A percentile compares a stretch with the other conserved stretches of the same genome.
phyloP scores from a whole-genome alignment of 2,113 vertebrate genomes.

The Vulpes ferrilata region DNA sequence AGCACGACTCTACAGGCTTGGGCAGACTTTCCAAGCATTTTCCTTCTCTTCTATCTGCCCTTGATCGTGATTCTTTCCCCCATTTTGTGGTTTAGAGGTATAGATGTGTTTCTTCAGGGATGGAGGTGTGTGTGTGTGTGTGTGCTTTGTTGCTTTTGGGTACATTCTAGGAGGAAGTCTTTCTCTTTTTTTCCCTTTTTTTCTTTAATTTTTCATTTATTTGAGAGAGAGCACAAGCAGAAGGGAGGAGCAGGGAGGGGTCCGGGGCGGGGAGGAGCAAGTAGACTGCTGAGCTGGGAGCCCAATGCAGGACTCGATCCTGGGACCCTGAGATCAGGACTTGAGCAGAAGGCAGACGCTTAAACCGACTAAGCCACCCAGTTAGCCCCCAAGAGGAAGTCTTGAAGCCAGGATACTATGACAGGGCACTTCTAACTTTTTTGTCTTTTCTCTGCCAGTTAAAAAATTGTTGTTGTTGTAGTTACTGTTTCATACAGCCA shows the following conservation, averaged over 20 bases:
- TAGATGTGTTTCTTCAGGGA: not conserved
- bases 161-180: conserved; percentile 53
- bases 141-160: conserved; percentile 20
- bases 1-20: not conserved
- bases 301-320: no score
- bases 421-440: conserved; percentile 14
- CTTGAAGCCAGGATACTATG: not conserved
- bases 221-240: no score
- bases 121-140: not conserved
- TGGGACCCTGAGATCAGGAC: no score
- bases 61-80: not conserved
- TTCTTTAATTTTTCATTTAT: no score
- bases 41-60: not conserved
- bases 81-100: not conserved
- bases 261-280: no score
- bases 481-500: not conserved
- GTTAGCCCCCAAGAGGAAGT: conserved; percentile 28
- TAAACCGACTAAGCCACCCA: no score
- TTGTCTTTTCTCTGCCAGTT: not conserved
- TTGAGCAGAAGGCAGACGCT: no score
- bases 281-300: no score
- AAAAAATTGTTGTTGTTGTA: not conserved
- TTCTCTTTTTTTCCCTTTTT: not conserved
- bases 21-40: not conserved
- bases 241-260: no score